Evolutionary conservation across 2,113 vertebrate genomes (phyloP), one percentile per base, ranked within the genome.

Genomic region (Oreochromis tanganicae): DNA sequence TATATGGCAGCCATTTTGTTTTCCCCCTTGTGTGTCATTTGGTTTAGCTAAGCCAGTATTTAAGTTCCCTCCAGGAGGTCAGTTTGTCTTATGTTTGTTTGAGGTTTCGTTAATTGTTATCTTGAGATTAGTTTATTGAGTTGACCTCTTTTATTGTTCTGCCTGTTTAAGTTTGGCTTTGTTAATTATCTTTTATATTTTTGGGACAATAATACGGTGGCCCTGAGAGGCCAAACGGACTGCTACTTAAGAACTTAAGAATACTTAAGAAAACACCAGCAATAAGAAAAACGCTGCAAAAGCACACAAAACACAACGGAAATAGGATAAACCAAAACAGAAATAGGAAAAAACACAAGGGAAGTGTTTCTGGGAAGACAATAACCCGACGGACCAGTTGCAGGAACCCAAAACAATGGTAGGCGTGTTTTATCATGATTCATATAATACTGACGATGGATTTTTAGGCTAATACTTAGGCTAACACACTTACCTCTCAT

Each of bases 391-490:
- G 3, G 3, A 12, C 52, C n/a, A 21, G 52, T 55, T 21, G 52
- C 52, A 55, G n/a, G n/a, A 55, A 55, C 52, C n/a, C 10, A 55
- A 21, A 55, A 55, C 10, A 55, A 55, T 55, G 10, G 52, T 55
- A 55, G n/a, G 5, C 3, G 0, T 55, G 52, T 55, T 55, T 55
- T 21, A 55, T 55, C 2, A 21, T 55, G 52, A 54, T 54, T 54
- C n/a, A 6, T 0, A 54, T 55, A 6, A 55, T 55, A 21, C 52
- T 55, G 3, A 21, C 21, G 52, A 21, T 0, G 0, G 9, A 55
- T 55, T 55, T 55, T 55, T 55, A 55, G 2, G 1, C n/a, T 12
- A 55, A 55, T 21, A 55, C 10, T 24, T 24, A 6, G n/a, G 54
- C 5, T 55, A 55, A 55, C 3, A 6, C 54, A 6, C 10, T 55